Conservation (phyloP, 1,140 invertebrate species). For the Drosophila simulans region DNA sequence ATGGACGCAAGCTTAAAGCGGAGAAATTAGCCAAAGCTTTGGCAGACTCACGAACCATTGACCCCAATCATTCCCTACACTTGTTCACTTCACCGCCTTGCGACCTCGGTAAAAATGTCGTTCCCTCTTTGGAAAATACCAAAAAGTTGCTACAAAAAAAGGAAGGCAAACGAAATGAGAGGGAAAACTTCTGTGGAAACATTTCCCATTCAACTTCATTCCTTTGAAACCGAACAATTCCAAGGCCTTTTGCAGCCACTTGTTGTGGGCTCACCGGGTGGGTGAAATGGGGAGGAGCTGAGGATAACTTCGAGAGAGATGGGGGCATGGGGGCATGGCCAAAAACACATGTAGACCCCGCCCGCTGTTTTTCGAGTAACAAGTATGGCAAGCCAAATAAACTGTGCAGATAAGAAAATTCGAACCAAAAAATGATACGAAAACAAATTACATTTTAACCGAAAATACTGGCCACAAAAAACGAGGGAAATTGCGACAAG, state of each 20-base stretch:
- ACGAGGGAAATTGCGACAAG: neutral
- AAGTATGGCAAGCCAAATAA: slow-evolving; percentile 41
- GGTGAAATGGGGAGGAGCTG: neutral
- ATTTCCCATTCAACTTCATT: slow-evolving; percentile 59
- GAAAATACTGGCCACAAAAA: slow-evolving; percentile 9
- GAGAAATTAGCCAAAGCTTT: slow-evolving; percentile 32
- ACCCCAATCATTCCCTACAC: slow-evolving; percentile 59
- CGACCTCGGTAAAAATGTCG: slow-evolving; percentile 22
- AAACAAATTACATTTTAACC: slow-evolving; percentile 53
- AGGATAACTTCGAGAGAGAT: no score
- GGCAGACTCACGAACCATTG: slow-evolving; percentile 52
- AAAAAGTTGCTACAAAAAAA: slow-evolving; percentile 39
- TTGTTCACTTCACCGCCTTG: slow-evolving; percentile 44
- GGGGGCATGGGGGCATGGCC: slow-evolving; percentile 7
- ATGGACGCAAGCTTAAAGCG: slow-evolving; percentile 1
- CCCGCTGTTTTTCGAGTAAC: slow-evolving; percentile 17
- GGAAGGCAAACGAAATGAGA: slow-evolving; percentile 22
- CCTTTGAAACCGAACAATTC: slow-evolving; percentile 56
- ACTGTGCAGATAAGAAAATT: slow-evolving; percentile 22
- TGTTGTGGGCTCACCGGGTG: slow-evolving; percentile 44
- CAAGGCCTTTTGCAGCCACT: slow-evolving; percentile 64
- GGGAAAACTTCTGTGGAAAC: slow-evolving; percentile 44
- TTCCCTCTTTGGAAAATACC: slow-evolving; percentile 33
- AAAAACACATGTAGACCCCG: slow-evolving; percentile 51
- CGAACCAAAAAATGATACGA: slow-evolving; percentile 34